A percentile compares a stretch with the other conserved stretches of the same genome.
These are phyloP conservation scores for Macropus fuliginosus DNA, from an alignment of 2,797 vertebrate genomes.

Conservation along the genomic window DNA sequence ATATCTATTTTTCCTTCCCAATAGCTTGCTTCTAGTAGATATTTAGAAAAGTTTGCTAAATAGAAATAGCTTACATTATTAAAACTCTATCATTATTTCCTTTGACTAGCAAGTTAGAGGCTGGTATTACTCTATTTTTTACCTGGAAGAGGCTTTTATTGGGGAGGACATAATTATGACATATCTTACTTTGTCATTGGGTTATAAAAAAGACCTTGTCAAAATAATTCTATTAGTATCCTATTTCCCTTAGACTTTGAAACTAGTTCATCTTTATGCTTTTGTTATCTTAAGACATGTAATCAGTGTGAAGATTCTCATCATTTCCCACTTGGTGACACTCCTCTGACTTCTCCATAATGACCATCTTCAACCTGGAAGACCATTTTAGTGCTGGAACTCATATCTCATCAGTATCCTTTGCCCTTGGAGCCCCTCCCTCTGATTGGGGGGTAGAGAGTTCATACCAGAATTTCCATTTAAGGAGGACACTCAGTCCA, in stretches of 20 bases:
- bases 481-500: neutral
- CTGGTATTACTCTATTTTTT: constrained; percentile 72
- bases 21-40: neutral
- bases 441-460: neutral
- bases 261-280: constrained; percentile 57
- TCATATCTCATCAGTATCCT: neutral
- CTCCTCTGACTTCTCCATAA: neutral
- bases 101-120: constrained; percentile 70
- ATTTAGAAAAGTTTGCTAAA: neutral
- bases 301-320: neutral
- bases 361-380: neutral
- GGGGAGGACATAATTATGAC: constrained; percentile 39
- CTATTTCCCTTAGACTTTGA: constrained; percentile 71
- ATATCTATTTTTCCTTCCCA: neutral
- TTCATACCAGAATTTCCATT: neutral
- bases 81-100: constrained; percentile 76
- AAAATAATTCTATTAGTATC: constrained; percentile 71
- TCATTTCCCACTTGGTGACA: neutral
- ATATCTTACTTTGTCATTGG: constrained; percentile 58
- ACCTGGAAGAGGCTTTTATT: constrained; percentile 69
- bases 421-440: neutral
- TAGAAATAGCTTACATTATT: constrained; percentile 78
- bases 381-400: neutral
- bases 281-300: constrained; percentile 56
- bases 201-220: constrained; percentile 57